Evolutionary conservation across 2,888 invertebrate genomes (phyloP), one percentile per base, ranked within the genome.

Genomic region (Tricholauxania praeusta): DNA sequence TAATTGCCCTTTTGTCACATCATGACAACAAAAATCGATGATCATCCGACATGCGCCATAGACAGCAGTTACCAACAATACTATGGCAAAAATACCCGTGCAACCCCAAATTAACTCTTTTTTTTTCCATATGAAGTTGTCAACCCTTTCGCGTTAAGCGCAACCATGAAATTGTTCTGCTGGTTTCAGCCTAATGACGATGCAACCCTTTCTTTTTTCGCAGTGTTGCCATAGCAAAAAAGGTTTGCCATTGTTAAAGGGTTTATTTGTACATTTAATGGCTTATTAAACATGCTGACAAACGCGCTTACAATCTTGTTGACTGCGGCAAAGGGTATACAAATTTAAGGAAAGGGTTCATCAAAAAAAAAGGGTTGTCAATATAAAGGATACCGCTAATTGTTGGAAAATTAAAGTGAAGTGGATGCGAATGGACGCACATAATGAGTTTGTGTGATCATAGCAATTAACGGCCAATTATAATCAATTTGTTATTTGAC

Each of bases 371-470:
- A 49, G 59, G 48, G 59, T 59, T 68, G 59, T 7, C 12, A 19
- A 28, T 62, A 17, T 62, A 39, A 49, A 47, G 14, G 57, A 68
- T 47, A 68, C 68, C 68, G 68, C 68, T 68, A 68, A 68, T 68
- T 68, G 59, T 57, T 22, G 68, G 68, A 59, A 39, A 68, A 59
- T 68, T 59, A 59, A 68, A 49, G 68, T 68, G 59, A 68, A 68
- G 68, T 57, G 59, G 68, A 48, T 65, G 17, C n/a, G 51, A 3
- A 39, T 39, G 39, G 39, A 39, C 39, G 39, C 7, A 7, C 8
- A 7, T 7, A 39, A 10, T 39, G 57, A 49, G 3, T 51, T 22
- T 39, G 66, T 47, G 55, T 47, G 67, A 67, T 55, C 57, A 55
- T 17, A 55, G 17, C 55, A 67, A 67, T 55, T 67, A 55, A 57